Conservation (phyloP, 1,140 invertebrate genomes). For the Drosophila arawakana region DNA sequence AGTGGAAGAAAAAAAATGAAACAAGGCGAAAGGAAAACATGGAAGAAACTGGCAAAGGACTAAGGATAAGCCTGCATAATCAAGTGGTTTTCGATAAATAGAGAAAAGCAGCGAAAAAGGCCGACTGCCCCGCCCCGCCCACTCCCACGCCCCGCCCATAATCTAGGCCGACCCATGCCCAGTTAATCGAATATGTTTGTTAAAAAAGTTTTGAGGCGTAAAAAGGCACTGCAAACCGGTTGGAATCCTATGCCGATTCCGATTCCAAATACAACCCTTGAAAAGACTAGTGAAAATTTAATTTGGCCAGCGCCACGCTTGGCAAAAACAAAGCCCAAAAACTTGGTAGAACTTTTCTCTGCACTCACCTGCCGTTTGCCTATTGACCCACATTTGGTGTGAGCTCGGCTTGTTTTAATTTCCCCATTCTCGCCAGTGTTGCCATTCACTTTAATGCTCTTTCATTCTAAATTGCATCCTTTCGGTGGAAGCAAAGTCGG, state of each 20-base stretch:
- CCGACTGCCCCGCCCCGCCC: conserved; percentile 3
- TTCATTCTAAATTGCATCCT: conserved; percentile 77
- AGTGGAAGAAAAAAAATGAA: conserved; percentile 19
- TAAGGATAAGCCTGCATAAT: conserved; percentile 80
- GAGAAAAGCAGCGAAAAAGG: conserved; percentile 56
- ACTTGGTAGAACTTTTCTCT: conserved; percentile 42
- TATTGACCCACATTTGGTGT: conserved; percentile 65
- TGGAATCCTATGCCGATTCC: conserved; percentile 7
- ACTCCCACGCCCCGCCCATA: not conserved
- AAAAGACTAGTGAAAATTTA: conserved; percentile 64
- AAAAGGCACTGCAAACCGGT: conserved; percentile 60
- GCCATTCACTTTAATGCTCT: conserved; percentile 74
- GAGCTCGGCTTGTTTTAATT: conserved; percentile 69
- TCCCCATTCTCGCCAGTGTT: conserved; percentile 50
- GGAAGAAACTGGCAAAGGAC: conserved; percentile 44
- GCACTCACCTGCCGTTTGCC: conserved; percentile 30
- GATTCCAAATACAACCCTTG: conserved; percentile 36
- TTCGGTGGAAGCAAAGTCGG: conserved; percentile 26
- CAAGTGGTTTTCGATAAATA: conserved; percentile 83
- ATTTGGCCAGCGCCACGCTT: conserved; percentile 49
- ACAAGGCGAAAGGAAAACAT: conserved; percentile 39
- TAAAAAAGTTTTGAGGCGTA: conserved; percentile 80
- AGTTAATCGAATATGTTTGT: conserved; percentile 83
- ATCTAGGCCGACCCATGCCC: conserved; percentile 25
- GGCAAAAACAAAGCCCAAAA: conserved; percentile 48